Evolutionary conservation across 2,797 vertebrate species (phyloP).

Genomic region (Mallotus villosus): DNA sequence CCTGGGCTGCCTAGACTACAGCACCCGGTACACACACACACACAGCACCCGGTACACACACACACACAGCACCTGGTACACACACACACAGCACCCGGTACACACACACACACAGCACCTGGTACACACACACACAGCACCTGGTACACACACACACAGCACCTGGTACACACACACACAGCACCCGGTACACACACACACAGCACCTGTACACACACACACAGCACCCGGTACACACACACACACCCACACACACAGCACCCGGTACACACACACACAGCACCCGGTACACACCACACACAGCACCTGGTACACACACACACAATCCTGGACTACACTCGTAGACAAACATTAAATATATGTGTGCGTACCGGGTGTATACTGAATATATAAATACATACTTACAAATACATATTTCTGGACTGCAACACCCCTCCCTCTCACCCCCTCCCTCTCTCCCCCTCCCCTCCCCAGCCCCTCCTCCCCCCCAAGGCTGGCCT

Average conservation of each 20-base stretch:
- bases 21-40: conserved; percentile 73
- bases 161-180: conserved; percentile 71
- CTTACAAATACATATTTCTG: neutral
- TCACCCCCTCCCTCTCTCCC: neutral
- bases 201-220: too few relatives aligned
- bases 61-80: too few relatives aligned
- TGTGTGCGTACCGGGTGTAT: too few relatives aligned
- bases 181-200: conserved; percentile 73
- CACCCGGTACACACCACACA: conserved; percentile 72
- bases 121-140: too few relatives aligned
- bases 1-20: conserved; percentile 77
- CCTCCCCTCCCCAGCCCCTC: conserved; percentile 67
- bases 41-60: neutral
- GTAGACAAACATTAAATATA: too few relatives aligned
- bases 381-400: neutral
- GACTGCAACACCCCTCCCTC: neutral
- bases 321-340: neutral
- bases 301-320: conserved; percentile 73
- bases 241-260: too few relatives aligned
- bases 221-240: neutral
- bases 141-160: conserved; percentile 72
- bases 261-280: conserved; percentile 30
- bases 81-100: conserved; percentile 73
- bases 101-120: conserved; percentile 31
- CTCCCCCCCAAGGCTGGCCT: conserved; percentile 74